A percentile compares a stretch with the other conserved stretches of the same genome.
phyloP scores from a whole-genome alignment of 2,797 vertebrate species.

The Aplochiton taeniatus region DNA sequence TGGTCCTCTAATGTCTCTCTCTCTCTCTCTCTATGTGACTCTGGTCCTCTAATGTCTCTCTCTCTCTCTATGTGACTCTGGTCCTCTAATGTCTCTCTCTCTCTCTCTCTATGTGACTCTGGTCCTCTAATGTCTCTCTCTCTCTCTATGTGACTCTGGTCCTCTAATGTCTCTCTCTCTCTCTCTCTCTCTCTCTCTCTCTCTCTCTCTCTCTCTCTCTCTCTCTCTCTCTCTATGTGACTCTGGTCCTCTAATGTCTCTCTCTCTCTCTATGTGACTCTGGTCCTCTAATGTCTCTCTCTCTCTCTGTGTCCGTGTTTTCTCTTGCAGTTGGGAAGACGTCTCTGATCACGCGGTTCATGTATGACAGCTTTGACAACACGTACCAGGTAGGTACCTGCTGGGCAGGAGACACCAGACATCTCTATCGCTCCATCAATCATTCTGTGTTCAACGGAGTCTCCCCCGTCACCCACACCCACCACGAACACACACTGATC shows the following conservation, averaged over 20 bases:
- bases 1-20: background rate
- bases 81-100: background rate
- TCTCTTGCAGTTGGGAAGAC: slow-evolving; percentile 82
- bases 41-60: too few relatives aligned
- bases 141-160: background rate
- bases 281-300: background rate
- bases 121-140: background rate
- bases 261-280: background rate
- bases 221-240: background rate
- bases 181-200: background rate
- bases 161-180: background rate
- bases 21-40: background rate
- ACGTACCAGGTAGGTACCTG: slow-evolving; percentile 79
- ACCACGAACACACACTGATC: too few relatives aligned
- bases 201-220: background rate
- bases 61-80: background rate
- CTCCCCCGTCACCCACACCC: background rate
- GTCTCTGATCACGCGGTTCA: slow-evolving; percentile 83
- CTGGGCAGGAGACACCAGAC: too few relatives aligned
- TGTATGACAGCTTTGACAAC: slow-evolving; percentile 87
- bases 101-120: background rate
- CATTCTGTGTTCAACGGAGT: background rate
- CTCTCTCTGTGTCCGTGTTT: background rate
- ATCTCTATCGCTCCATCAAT: slow-evolving; percentile 31
- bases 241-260: background rate